Conservation (phyloP, 2,113 vertebrate species). For the Etheostoma cragini region DNA sequence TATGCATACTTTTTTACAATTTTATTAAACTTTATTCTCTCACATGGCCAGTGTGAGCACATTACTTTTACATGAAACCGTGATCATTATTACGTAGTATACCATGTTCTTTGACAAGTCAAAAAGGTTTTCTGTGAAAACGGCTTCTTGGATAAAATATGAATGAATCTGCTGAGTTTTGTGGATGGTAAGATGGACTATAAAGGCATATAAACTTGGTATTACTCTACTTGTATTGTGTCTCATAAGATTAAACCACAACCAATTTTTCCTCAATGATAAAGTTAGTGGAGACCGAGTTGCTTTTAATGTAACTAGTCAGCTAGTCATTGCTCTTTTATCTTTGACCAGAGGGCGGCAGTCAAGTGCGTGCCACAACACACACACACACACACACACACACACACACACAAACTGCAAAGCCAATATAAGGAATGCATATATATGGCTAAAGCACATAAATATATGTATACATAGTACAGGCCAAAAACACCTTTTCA, state of each 20-base stretch:
- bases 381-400: neutral
- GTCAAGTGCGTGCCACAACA: conserved; percentile 19
- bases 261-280: neutral
- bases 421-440: neutral
- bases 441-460: no score
- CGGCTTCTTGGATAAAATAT: neutral
- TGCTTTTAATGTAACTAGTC: neutral
- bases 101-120: neutral
- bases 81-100: neutral
- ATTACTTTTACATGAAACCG: no score
- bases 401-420: neutral
- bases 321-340: conserved; percentile 16
- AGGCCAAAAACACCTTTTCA: no score
- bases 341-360: conserved; percentile 65
- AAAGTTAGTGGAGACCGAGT: neutral
- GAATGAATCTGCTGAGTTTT: neutral
- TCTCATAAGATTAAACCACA: neutral
- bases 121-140: neutral
- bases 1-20: neutral
- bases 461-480: no score
- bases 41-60: neutral
- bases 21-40: neutral
- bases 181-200: neutral
- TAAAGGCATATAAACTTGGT: neutral
- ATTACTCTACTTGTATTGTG: neutral